Evolutionary conservation across 2,113 vertebrate genomes (phyloP), one percentile per base, ranked within the genome.

Genomic region (Xiphias gladius): DNA sequence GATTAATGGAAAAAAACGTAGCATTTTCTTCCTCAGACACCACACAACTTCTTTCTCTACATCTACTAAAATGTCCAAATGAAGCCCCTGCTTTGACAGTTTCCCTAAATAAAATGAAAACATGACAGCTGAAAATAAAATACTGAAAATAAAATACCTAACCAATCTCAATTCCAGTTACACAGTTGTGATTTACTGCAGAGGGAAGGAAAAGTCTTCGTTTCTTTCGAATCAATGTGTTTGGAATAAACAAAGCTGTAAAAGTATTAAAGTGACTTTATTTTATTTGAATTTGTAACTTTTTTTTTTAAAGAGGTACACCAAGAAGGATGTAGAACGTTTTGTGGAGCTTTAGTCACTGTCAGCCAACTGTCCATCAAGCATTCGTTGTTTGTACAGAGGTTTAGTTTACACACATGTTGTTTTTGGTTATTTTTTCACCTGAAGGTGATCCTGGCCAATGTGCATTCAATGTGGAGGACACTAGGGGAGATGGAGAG

Each of bases 361-460:
- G 8, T 19, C 43, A 43, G 2, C 41, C 11, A 43, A 43, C 41
- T 43, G 11, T 13, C 11, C 41, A 43, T 52, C 50, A 55, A n/a
- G 8, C 22, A 24, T 24, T 1, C n/a, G 52, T 11, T 11, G 52
- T 58, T 58, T 58, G 24, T 14, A 28, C 24, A 12, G 5, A 52
- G 5, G 13, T 30, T 61, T 19, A 20, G 19, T 37, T 35, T 8
- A 24, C 5, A 14, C 37, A 66, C 14, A 7, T 11, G 14, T 52
- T 50, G 66, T 55, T 7, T 14, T 8, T 19, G 35, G 41, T n/a
- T 52, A 48, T 65, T 26, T 70, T 41, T 82, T 19, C 4, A 46
- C 61, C 13, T 67, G n/a, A 12, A 99, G 98, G 96, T 97, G 80
- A 96, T 99, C 52, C 91, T 97, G 63, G 96, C 94, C 77, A 97